These are phyloP conservation scores for Unio pictorum DNA, from an alignment of 2,888 invertebrate species.

Conservation along the genomic window DNA sequence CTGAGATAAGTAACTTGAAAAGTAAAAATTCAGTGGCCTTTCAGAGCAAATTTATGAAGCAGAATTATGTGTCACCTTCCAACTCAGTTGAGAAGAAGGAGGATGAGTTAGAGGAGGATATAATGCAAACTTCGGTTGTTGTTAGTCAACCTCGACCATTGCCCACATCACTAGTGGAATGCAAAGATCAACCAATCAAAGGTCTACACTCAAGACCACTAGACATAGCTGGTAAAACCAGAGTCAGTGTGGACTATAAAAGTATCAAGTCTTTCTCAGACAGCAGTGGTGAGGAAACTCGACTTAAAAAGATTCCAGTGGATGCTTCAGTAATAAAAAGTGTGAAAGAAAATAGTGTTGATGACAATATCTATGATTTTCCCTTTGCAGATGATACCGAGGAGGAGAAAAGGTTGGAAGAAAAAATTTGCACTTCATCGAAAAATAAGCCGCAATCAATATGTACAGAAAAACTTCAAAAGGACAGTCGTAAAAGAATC, in stretches of 20 bases:
- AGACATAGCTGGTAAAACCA: conserved; percentile 27
- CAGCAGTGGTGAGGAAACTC: conserved; percentile 35
- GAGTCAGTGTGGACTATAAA: conserved; percentile 51
- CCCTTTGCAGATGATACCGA: conserved; percentile 66
- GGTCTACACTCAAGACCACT: conserved; percentile 6
- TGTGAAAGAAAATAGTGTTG: conserved; percentile 36
- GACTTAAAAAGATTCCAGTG: conserved; percentile 56
- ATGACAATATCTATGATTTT: conserved; percentile 52
- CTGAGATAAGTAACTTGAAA: conserved; percentile 31
- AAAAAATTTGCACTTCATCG: conserved; percentile 59
- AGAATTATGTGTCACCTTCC: conserved; percentile 14
- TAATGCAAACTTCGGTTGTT: conserved; percentile 12
- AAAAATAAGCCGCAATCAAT: conserved; percentile 43
- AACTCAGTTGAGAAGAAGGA: neutral
- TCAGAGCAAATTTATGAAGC: conserved; percentile 53
- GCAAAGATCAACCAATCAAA: conserved; percentile 1
- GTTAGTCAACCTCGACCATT: conserved; percentile 29
- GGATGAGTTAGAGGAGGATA: conserved; percentile 5
- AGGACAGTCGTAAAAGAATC: conserved; percentile 49
- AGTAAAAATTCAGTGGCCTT: conserved; percentile 35
- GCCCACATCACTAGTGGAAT: conserved; percentile 15
- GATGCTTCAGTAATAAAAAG: conserved; percentile 44
- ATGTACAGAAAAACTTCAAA: conserved; percentile 17
- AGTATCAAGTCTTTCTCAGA: conserved; percentile 38
- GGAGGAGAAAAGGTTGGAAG: conserved; percentile 35